phyloP scores from a whole-genome alignment of 2,888 invertebrate genomes.

The Augochlorella aurata region DNA sequence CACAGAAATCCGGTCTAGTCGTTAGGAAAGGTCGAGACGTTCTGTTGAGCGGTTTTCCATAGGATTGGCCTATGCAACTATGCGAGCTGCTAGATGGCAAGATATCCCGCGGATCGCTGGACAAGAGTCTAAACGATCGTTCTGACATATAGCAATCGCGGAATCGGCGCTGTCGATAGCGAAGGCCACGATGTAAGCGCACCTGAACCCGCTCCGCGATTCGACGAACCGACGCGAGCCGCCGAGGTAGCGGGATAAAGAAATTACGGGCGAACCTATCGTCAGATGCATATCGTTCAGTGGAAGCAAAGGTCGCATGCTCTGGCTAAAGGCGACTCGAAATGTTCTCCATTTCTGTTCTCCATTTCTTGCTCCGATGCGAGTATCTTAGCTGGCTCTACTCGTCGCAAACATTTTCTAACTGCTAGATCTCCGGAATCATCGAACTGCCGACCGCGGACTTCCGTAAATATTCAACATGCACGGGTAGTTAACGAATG shows the following conservation, averaged over 20 bases:
- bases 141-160: conserved; percentile 41
- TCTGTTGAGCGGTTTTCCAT: conserved; percentile 28
- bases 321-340: not conserved
- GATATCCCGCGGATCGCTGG: conserved; percentile 19
- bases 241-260: conserved; percentile 15
- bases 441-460: too few relatives aligned
- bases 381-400: not conserved
- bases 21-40: conserved; percentile 43
- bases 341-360: conserved; percentile 16
- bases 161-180: conserved; percentile 25
- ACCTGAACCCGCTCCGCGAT: not conserved
- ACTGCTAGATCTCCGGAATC: not conserved
- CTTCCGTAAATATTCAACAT: too few relatives aligned
- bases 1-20: conserved; percentile 21
- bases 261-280: conserved; percentile 35
- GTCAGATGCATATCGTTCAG: conserved; percentile 26
- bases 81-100: conserved; percentile 34
- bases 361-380: not conserved
- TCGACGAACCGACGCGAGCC: conserved; percentile 5
- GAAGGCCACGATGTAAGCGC: conserved; percentile 37
- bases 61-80: conserved; percentile 53
- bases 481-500: too few relatives aligned
- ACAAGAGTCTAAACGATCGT: conserved; percentile 33
- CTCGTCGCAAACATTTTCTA: not conserved
- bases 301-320: conserved; percentile 30